Base-by-base conservation (phyloP, 2,888 invertebrate genomes). In the Drosophila lutescens region DNA sequence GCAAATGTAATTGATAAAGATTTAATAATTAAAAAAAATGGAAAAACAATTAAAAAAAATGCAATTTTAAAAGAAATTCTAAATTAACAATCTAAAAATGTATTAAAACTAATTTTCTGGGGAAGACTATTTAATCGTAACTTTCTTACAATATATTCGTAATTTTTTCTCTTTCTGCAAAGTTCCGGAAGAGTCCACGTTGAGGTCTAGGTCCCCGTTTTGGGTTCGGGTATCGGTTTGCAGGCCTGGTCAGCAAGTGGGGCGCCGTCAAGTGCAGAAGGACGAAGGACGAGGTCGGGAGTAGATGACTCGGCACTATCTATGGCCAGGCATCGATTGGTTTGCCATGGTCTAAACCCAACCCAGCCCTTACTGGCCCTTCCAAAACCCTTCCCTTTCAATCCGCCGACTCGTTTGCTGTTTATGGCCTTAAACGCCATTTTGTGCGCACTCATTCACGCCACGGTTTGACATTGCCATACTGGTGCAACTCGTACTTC, bases 401-500 rank as follows among this genome's bases (percentile, higher is more conserved):
- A 49, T 26, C 70, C 51, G 47, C 46, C 51, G 26, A 32, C 67
- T 66, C 62, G 62, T 63, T 63, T 63, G 74, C 66, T 77, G 74
- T 79, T 84, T 77, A 80, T 84, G 87, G 85, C 89, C 88, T 88
- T 86, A 83, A 86, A 88, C 89, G 89, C 89, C 89, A 85, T 85
- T 85, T 85, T 89, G 84, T 86, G 83, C 70, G 80, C 74, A 59
- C 75, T 77, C 74, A 87, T 89, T 87, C 87, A 87, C 88, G 79
- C 88, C 71, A 84, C 68, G 76, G 70, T 57, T 77, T 70, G 71
- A 62, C 62, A 55, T 68, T 51, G 58, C 54, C 59, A 50, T 51
- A 34, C 59, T 43, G 62, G 59, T 20, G 7, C 5, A 78, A 57
- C 55, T 40, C 63, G 60, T 77, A 61, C 44, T 43, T 43, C 2